phyloP scores from a whole-genome alignment of 2,797 vertebrate species.

The Strix occidentalis region DNA sequence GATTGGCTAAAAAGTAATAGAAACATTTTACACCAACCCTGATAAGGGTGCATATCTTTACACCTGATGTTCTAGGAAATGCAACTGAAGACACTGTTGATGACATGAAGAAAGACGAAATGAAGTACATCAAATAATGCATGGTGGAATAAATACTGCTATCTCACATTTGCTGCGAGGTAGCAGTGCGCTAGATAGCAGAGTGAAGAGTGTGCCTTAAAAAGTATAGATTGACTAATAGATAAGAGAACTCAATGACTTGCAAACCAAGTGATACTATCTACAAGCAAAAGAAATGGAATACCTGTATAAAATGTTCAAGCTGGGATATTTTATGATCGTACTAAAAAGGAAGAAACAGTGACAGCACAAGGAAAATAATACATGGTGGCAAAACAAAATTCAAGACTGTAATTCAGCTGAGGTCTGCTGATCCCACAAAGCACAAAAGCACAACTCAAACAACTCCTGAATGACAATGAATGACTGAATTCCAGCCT shows the following conservation, averaged over 20 bases:
- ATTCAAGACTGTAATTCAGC: conserved; percentile 44
- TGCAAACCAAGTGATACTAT: conserved; percentile 1
- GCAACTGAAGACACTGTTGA: not conserved
- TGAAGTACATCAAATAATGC: not conserved
- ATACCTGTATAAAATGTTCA: conserved; percentile 8
- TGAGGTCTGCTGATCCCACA: conserved; percentile 30
- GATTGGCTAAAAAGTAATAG: not conserved
- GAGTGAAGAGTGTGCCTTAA: not conserved
- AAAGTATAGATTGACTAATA: not conserved
- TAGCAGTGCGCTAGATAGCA: not conserved
- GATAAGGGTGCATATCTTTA: not conserved
- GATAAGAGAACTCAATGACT: not conserved
- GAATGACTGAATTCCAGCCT: not conserved
- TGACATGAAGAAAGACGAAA: not conserved
- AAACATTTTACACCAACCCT: not conserved
- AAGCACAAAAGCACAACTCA: conserved; percentile 27
- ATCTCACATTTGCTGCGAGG: not conserved
- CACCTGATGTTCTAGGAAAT: not conserved
- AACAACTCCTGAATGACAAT: conserved; percentile 50
- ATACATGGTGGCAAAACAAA: conserved; percentile 17
- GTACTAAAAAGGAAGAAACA: conserved; percentile 10
- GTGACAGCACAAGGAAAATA: conserved; percentile 17
- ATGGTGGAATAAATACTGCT: not conserved
- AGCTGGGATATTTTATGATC: conserved; percentile 13
- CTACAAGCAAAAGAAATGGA: not conserved